Evolutionary conservation across 2,113 vertebrate species (phyloP).

Genomic region (Pteruthius melanotis): DNA sequence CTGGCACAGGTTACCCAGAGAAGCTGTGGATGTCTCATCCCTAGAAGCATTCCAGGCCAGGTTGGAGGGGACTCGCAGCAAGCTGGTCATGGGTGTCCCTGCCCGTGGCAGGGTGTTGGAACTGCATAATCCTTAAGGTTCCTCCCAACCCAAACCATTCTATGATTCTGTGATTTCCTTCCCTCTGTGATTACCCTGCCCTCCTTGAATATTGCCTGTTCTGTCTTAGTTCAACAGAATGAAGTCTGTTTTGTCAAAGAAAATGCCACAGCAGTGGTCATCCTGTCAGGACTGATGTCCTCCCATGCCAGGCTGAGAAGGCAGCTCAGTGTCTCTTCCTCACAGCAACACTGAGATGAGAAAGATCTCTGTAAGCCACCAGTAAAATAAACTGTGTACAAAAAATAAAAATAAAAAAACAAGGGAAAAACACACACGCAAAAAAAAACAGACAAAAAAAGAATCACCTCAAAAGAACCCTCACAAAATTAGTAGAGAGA

Average conservation of each 20-base stretch:
- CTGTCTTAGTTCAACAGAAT: neutral
- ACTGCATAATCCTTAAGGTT: neutral
- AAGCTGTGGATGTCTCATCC: neutral
- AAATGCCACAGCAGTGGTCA: neutral
- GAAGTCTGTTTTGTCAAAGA: accelerated
- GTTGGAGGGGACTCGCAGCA: neutral
- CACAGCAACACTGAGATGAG: accelerated
- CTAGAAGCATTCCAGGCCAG: neutral
- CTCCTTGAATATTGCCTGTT: neutral
- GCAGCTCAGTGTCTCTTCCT: neutral
- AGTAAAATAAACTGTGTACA: neutral
- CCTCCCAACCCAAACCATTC: neutral
- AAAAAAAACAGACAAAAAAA: neutral
- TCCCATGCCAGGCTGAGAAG: neutral
- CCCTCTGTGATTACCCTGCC: neutral
- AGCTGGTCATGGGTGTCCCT: neutral
- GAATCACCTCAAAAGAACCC: neutral
- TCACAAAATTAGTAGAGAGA: neutral
- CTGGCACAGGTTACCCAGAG: neutral
- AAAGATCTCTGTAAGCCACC: neutral
- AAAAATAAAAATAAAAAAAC: neutral
- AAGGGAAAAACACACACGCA: neutral
- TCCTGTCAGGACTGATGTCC: neutral
- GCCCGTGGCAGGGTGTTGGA: neutral
- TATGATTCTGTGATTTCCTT: neutral